A percentile compares a stretch with the other conserved stretches of the same genome.
phyloP scores from a whole-genome alignment of 2,113 vertebrate genomes.

The Ptilorrhoa leucosticta region DNA sequence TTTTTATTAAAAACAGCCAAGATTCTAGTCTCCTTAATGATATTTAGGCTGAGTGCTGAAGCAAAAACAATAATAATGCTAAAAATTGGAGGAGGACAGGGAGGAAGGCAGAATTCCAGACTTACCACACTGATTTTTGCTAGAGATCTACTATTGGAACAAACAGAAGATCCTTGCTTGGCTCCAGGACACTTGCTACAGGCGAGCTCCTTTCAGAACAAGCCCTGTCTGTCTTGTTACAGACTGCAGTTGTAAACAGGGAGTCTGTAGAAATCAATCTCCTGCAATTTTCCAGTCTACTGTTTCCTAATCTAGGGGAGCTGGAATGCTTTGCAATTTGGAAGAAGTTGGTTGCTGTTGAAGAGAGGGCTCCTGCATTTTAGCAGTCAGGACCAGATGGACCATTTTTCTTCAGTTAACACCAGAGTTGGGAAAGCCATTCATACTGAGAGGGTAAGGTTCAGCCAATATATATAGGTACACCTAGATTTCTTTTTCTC shows the following conservation, averaged over 20 bases:
- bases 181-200: background rate
- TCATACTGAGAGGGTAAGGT: background rate
- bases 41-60: background rate
- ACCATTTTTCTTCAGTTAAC: slow-evolving; percentile 56
- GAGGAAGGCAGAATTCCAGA: background rate
- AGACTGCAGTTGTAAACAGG: slow-evolving; percentile 54
- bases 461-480: background rate
- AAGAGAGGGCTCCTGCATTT: slow-evolving; percentile 48
- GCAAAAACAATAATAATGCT: background rate
- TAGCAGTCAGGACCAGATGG: slow-evolving; percentile 37
- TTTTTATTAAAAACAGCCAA: slow-evolving; percentile 55
- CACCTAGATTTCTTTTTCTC: background rate
- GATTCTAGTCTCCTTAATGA: slow-evolving; percentile 6
- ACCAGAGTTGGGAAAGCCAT: background rate
- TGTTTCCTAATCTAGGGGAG: slow-evolving; percentile 71
- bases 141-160: background rate
- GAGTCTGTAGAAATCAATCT: slow-evolving; percentile 67
- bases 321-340: slow-evolving; percentile 64
- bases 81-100: background rate
- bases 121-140: background rate
- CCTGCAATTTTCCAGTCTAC: slow-evolving; percentile 75
- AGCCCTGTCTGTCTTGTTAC: slow-evolving; percentile 55
- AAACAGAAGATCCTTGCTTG: background rate
- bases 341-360: slow-evolving; percentile 51
- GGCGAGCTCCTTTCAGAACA: background rate